Base-by-base conservation (phyloP, 2,888 invertebrate genomes). In the Steinernema scapterisci region DNA sequence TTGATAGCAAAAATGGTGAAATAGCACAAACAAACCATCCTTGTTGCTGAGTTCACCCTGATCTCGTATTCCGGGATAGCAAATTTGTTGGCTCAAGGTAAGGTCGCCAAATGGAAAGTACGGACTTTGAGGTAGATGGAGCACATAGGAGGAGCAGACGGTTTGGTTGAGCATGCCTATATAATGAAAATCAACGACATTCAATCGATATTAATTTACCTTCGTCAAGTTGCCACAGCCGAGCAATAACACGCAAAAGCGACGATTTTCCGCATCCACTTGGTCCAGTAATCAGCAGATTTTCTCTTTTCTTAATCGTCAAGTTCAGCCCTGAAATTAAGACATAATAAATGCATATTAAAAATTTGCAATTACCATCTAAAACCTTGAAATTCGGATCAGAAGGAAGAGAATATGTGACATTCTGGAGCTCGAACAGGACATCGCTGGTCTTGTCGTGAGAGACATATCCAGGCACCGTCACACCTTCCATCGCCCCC, bases 251-350 rank as follows among this genome's bases (percentile, higher is more conserved):
- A 73, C 97, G 92, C 89, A 97, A 94, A 82, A 97, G 89, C 0
- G 92, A 92, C 54, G 92, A 93, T 88, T 95, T 95, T 3, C 95
- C 95, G 88, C 95, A 95, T 19, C 97, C 97, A 88, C 97, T 97
- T 9, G 95, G 95, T 0, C 97, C 91, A 1, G 96, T 95, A 80
- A 99, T 94, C 46, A 97, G 91, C 71, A 97, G 78, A 76, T 89
- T 90, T 19, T 86, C 83, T 16, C 89, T 88, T n/a, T 84, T 80
- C 16, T 82, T 81, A 45, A 91, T 83, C 45, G 87, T 80, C 72
- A 91, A 83, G 56, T 83, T 87, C 76, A 91, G 80, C 82, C 89
- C 90, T 88, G 27, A 70, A 76, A 51, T n/a, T n/a, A 13, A 25
- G 43, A 38, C 19, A 44, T 70, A 1, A 46, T 19, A 46, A 6